Evolutionary conservation across 2,113 vertebrate genomes (phyloP), one percentile per base, ranked within the genome.

Genomic region (Burhinus oedicnemus): DNA sequence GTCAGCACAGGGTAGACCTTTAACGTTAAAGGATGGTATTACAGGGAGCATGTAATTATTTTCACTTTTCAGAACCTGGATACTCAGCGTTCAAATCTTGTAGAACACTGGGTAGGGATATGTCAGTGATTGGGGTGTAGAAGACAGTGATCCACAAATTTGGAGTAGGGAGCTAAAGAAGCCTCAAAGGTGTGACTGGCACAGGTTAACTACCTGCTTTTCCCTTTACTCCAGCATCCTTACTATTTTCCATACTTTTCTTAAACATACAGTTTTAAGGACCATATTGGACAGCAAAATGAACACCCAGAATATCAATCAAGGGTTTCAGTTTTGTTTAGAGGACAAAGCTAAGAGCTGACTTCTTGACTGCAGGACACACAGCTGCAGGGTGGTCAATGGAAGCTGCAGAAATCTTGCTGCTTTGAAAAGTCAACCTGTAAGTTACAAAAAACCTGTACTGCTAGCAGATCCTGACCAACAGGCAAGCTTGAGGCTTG

Each of bases 291-390:
- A 36, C 81, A 93, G 45, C 32, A 89, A 72, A 82, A 76, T 8
- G 9, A 85, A 72, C 38, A 66, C 47, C 74, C 45, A 61, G n/a
- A 69, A 27, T 74, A 76, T 58, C 15, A 55, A 62, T 77, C 61
- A 23, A 89, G 30, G 32, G 15, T 6, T 60, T 79, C 88, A 34
- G 11, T 82, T 92, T 80, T 15, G 18, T 70, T 87, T 45, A 81
- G 85, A 79, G 62, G 84, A 91, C 91, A 95, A 95, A 80, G 34
- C 34, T 94, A 95, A 91, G 87, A 95, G 36, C 2, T 87, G 78
- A 66, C 81, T 94, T 94, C 89, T 83, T 91, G 87, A 76, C 58
- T 52, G 58, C 36, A 58, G 62, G 62, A 32, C 49, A 57, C 9
- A 45, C 25, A 91, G 51, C 81, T 89, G 66, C 66, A 74, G 40